Percentiles rank a stretch among this genome's conserved stretches.
phyloP scores from a whole-genome alignment of 2,113 vertebrate species.

The Mormyrus iriodes region DNA sequence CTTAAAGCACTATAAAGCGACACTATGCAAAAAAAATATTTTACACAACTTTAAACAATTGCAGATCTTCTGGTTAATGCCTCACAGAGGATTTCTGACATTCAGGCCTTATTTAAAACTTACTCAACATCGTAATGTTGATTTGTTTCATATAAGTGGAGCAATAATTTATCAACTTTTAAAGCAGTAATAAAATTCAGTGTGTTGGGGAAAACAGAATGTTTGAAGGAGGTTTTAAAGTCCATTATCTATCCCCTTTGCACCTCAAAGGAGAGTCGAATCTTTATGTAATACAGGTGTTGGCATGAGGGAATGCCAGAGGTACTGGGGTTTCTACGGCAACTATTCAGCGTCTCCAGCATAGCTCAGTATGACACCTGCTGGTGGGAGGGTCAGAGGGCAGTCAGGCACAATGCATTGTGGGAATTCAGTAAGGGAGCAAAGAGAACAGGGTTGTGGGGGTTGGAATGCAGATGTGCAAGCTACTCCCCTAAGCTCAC shows the following conservation, averaged over 20 bases:
- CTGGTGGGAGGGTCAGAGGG: neutral
- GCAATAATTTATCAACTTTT: neutral
- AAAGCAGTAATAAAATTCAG: neutral
- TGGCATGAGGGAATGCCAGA: neutral
- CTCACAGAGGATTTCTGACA: neutral
- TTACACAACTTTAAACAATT: neutral
- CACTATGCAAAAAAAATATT: neutral
- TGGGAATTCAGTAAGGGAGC: neutral
- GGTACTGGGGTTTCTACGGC: neutral
- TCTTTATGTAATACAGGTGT: neutral
- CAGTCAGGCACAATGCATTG: neutral
- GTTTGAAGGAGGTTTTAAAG: neutral
- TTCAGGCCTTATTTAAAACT: neutral
- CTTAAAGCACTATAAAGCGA: neutral
- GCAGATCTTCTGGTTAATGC: neutral
- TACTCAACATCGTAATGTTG: neutral
- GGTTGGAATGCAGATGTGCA: neutral
- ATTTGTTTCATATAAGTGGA: neutral
- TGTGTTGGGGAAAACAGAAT: neutral
- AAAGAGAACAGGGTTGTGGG: neutral
- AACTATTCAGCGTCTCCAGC: neutral
- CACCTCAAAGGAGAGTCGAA: neutral
- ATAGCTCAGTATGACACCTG: neutral
- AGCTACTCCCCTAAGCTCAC: neutral
- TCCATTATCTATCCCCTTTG: neutral